Base-by-base conservation (phyloP, 2,888 invertebrate genomes). In the Cacoxenus indagator region DNA sequence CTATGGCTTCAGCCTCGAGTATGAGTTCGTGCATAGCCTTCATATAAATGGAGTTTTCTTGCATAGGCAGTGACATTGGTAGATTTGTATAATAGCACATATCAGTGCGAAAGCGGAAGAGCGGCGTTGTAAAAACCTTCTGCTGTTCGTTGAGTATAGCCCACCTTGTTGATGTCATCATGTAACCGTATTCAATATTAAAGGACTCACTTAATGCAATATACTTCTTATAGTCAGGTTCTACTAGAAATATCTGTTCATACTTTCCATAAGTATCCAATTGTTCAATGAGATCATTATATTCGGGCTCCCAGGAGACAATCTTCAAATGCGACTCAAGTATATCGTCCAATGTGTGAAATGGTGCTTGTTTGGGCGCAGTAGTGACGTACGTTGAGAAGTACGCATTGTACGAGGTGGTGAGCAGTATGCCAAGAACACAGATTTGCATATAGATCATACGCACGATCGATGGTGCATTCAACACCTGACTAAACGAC, bases 381-480 rank as follows among this genome's bases (percentile, higher is more conserved):
- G 76, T 83, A 1, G 84, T 86, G 8, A 85, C 77, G 66, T 80
- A 86, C 0, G 85, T 78, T 4, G 86, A 83, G 64, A 86, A 84
- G 67, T 83, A 83, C 0, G 85, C 81, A 51, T 85, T 87, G 31
- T 84, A 87, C 67, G 83, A 81, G 4, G 83, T 83, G 4, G 86
- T 85, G 3, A 86, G 72, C 3, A 86, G 69, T 14, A 86, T 77
- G 1, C 87, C 86, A 45, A 86, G 26, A 0, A 83, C 31, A 62
- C 83, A 86, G 6, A 87, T 86, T 65, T 84, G 71, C 2, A 86
- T 46, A 45, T 86, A 87, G 9, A 82, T 82, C 31, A 75, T 78
- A 1, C 81, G 76, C 3, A 87, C 73, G 0, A 76, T 67, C 1
- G 70, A 3, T 0, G 86, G 79, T 0, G 85, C 78, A 1, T 71